phyloP scores from a whole-genome alignment of 1,140 invertebrate species.

The Listronotus bonariensis region DNA sequence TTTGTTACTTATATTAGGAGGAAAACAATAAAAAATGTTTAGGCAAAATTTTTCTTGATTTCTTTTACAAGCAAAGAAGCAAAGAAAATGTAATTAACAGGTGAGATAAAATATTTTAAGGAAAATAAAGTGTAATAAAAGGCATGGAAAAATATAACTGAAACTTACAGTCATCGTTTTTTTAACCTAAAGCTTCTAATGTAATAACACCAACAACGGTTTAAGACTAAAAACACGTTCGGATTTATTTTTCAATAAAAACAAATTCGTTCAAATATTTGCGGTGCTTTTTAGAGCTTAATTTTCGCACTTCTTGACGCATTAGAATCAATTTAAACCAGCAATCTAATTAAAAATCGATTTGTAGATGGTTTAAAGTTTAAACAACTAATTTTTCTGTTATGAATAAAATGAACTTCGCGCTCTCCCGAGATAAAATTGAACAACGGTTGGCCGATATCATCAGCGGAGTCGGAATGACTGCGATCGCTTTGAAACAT shows the following conservation, averaged over 20 bases:
- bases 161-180: background rate
- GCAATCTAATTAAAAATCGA: constrained; percentile 13
- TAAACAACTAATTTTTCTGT: background rate
- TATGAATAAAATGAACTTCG: constrained; percentile 14
- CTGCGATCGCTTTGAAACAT: constrained; percentile 9
- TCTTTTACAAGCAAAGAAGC: too few relatives aligned
- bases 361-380: background rate
- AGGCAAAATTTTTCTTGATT: too few relatives aligned
- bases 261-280: constrained; percentile 7
- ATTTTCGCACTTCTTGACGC: constrained; percentile 4
- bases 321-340: background rate
- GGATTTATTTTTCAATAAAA: background rate
- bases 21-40: too few relatives aligned
- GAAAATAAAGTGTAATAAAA: too few relatives aligned
- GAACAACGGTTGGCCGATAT: background rate
- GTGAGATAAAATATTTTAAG: too few relatives aligned
- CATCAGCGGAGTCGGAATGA: background rate
- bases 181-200: background rate
- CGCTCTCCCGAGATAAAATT: background rate
- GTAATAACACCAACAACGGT: background rate
- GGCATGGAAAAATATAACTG: too few relatives aligned
- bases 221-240: too few relatives aligned
- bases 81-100: too few relatives aligned
- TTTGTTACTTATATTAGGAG: too few relatives aligned
- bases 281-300: constrained; percentile 2